Base-by-base conservation (phyloP, 2,113 vertebrate genomes). In the Eudyptes chrysolophus region DNA sequence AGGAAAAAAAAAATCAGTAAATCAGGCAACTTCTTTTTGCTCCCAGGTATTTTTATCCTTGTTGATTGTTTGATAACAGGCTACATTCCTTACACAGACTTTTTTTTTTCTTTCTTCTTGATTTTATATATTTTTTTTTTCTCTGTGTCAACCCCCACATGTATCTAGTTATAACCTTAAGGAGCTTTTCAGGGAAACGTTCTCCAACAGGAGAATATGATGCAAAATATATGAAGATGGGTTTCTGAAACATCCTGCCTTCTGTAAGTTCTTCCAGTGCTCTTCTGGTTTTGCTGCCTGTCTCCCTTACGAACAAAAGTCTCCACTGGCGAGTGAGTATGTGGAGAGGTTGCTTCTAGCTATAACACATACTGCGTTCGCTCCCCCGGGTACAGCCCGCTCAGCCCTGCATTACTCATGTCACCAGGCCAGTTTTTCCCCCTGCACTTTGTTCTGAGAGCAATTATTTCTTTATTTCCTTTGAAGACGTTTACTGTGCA, bases 401-500 rank as follows among this genome's bases (percentile, higher is more conserved):
- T 60, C 54, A 20, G 68, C 83, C 36, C 57, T 15, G 26, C 26
- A 1, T 40, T 25, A n/a, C 69, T 89, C 6, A 0, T 68, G 52
- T 27, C 77, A 30, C 69, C n/a, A 3, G 51, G 40, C 36, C 5
- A 3, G 55, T 46, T 66, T 14, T 11, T 15, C 36, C 19, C 40
- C 68, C 75, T n/a, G 64, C 46, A 16, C 48, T 95, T 95, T 96
- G 92, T 96, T 93, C 94, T 83, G 19, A 58, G 89, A 96, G 94
- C 89, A 94, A 72, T 82, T 57, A 88, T 94, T 97, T 55, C 82
- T 87, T 85, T 46, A 24, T 94, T 97, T 93, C 81, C 90, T 94
- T 94, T 94, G 76, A 93, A 98, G 89, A 42, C 36, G 6, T 46
- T 34, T 17, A 9, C 78, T 80, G 66, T 49, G 90, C 95, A 96